phyloP scores from a whole-genome alignment of 1,140 invertebrate species.

The Drosophila micromelanica region DNA sequence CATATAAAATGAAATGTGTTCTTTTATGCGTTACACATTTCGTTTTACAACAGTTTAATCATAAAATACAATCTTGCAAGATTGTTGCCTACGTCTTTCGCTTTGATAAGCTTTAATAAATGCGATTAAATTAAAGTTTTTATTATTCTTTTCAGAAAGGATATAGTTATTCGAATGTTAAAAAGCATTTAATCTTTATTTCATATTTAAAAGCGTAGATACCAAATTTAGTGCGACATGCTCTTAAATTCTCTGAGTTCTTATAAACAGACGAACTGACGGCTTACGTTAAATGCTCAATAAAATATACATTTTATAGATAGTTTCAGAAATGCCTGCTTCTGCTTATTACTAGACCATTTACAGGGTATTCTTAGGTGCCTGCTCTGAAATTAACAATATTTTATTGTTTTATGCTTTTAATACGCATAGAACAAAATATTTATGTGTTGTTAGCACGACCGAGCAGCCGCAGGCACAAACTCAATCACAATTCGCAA shows the following conservation, averaged over 20 bases:
- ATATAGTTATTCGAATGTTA: too few species aligned
- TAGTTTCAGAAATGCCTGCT: too few species aligned
- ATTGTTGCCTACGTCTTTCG: conserved; percentile 67
- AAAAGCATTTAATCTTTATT: too few species aligned
- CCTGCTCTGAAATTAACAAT: conserved; percentile 53
- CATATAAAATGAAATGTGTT: background rate
- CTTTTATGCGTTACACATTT: background rate
- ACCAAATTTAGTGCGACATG: too few species aligned
- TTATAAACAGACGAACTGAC: too few species aligned
- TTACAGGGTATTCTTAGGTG: background rate
- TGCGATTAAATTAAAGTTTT: too few species aligned
- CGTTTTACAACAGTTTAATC: background rate
- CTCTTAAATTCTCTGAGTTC: too few species aligned
- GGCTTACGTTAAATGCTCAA: too few species aligned
- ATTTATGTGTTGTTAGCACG: conserved; percentile 54
- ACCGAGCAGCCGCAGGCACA: conserved; percentile 19
- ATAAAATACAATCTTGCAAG: conserved; percentile 50
- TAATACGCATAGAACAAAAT: conserved; percentile 44
- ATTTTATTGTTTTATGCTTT: conserved; percentile 55
- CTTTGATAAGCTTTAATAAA: background rate
- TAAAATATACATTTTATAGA: too few species aligned
- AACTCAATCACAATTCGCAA: conserved; percentile 18
- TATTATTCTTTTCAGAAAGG: too few species aligned
- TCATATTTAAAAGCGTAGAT: too few species aligned
- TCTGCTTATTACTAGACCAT: too few species aligned